Conservation (phyloP, 2,888 invertebrate genomes). For the Priapulus caudatus region DNA sequence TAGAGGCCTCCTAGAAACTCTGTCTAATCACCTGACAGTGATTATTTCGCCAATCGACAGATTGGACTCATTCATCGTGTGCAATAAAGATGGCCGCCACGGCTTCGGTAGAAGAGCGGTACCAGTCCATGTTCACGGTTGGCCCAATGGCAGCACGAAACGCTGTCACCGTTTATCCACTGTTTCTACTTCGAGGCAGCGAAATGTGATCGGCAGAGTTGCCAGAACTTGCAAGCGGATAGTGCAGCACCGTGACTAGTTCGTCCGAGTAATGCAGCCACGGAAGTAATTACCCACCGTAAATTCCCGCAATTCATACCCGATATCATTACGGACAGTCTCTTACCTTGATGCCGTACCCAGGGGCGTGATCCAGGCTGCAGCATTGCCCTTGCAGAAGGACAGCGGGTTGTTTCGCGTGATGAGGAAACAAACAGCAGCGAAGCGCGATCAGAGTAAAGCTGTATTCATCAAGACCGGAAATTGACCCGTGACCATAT, state of each 20-base stretch:
- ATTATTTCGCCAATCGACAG: conserved; percentile 70
- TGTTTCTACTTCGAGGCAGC: conserved; percentile 68
- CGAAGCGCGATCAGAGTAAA: conserved; percentile 72
- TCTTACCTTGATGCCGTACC: conserved; percentile 83
- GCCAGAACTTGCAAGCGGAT: conserved; percentile 66
- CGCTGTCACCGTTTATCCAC: conserved; percentile 68
- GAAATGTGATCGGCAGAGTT: conserved; percentile 73
- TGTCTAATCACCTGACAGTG: conserved; percentile 69
- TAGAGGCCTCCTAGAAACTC: too few relatives aligned
- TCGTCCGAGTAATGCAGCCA: too few relatives aligned
- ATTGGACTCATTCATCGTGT: conserved; percentile 67
- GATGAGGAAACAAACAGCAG: conserved; percentile 62
- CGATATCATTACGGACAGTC: too few relatives aligned
- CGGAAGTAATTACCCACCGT: too few relatives aligned
- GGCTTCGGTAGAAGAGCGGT: conserved; percentile 72
- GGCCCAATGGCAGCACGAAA: conserved; percentile 83
- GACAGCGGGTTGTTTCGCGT: conserved; percentile 70
- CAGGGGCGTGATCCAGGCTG: conserved; percentile 72
- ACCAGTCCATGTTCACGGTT: conserved; percentile 81
- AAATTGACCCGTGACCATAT: conserved; percentile 63
- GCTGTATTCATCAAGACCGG: conserved; percentile 71
- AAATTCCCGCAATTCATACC: too few relatives aligned
- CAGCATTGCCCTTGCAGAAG: conserved; percentile 67
- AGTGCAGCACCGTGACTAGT: too few relatives aligned
- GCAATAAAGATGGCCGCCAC: conserved; percentile 76